Base-by-base conservation (phyloP, 2,113 vertebrate genomes). In the Ornithorhynchus anatinus region DNA sequence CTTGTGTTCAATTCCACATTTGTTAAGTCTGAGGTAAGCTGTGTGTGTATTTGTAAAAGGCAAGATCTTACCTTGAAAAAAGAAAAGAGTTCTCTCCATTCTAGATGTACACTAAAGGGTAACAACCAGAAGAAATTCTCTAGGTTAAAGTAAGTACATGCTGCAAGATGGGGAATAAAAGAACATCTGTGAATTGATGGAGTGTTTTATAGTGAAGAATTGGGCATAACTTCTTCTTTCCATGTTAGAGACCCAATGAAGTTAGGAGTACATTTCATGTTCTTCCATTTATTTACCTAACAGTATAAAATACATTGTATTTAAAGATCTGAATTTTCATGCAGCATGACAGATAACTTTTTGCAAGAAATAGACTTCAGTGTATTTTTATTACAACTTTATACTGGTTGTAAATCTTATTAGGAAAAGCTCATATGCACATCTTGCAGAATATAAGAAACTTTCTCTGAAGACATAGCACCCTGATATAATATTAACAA, bases 401-500 rank as follows among this genome's bases (percentile, higher is more conserved):
- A 29, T 90, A 91, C 81, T 85, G 71, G 71, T 88, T 86, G 84
- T 79, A 86, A 84, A 57, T 82, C 84, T 63, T 79, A 86, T 87
- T 88, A 89, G 71, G 77, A 80, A 85, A 61, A 62, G 80, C 64
- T 77, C 45, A 74, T 80, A 42, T 59, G 75, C 54, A 81, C 58
- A 71, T 50, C 45, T 37, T 69, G 86, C 85, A 84, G 84, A 90
- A 89, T 86, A 88, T 91, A 81, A 88, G 62, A 91, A 88, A 77
- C 85, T 82, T 90, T 84, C 45, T 84, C 77, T 62, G 63, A 78
- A 66, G 42, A 86, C 77, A 42, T 70, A 90, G 39, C n/a, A n/a
- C 84, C 84, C 92, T 91, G 77, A 91, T 69, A 83, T 78, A 79
- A 89, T 92, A 92, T 89, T 86, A 90, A 88, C 45, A 86, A 85